Evolutionary conservation across 2,113 vertebrate genomes (phyloP).

Genomic region (Promerops cafer): DNA sequence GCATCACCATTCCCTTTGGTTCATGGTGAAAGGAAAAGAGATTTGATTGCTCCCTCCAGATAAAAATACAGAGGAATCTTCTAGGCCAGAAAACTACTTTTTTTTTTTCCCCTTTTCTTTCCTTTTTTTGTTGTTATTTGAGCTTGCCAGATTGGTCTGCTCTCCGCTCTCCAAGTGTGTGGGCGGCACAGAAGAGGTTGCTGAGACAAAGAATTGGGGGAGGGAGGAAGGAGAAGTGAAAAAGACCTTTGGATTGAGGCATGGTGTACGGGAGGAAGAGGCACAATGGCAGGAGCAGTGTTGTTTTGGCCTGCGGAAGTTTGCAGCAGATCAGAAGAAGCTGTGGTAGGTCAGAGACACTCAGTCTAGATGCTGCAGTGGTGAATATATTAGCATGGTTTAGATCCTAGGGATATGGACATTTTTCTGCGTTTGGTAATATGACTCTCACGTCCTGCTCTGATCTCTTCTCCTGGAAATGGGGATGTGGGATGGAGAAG

Average conservation of each 20-base stretch:
- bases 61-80: slow-evolving; percentile 3
- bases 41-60: slow-evolving; percentile 1
- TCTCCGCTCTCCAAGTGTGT: slow-evolving; percentile 47
- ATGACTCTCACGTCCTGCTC: not conserved
- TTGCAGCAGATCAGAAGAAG: not conserved
- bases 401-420: not conserved
- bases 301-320: not conserved
- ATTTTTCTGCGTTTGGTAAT: not conserved
- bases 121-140: not conserved
- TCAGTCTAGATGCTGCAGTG: slow-evolving; percentile 32
- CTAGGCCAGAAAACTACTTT: not conserved
- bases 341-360: slow-evolving; percentile 57
- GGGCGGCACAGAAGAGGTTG: slow-evolving; percentile 45
- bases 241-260: slow-evolving; percentile 35
- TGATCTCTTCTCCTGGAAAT: not conserved
- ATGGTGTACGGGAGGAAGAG: not conserved
- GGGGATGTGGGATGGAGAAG: not conserved
- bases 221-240: slow-evolving; percentile 31
- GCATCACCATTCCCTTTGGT: not conserved
- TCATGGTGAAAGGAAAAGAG: not conserved
- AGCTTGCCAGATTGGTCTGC: slow-evolving; percentile 47
- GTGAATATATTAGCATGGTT: not conserved
- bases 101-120: not conserved
- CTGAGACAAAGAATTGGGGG: slow-evolving; percentile 36
- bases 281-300: not conserved